Base-by-base conservation (phyloP, 2,888 invertebrate genomes). In the Oscheius myriophilus region DNA sequence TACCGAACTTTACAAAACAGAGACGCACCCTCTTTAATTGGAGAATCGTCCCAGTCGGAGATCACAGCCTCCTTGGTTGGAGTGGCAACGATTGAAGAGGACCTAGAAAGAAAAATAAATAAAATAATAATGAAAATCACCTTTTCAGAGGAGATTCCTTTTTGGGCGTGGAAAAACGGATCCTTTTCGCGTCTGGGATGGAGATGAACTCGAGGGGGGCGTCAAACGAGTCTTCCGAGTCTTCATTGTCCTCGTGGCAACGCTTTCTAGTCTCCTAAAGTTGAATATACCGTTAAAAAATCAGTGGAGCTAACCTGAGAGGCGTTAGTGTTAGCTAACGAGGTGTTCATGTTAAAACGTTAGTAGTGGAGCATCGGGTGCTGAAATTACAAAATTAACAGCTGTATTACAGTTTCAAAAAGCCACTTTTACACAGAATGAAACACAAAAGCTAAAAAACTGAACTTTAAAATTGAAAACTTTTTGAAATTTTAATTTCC, bases 151-250 rank as follows among this genome's bases (percentile, higher is more conserved):
- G 52, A n/a, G 45, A n/a, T n/a, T 43, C 43, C 26, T 45, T n/a
- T 18, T 46, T 61, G 33, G 49, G 39, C 12, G 49, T 46, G 16
- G 58, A 42, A 57, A 41, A 45, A 49, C 39, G 46, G n/a, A 39
- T 23, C 46, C 18, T 49, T 33, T 61, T 61, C 9, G 61, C 49
- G 9, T 57, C 57, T 18, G 21, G 26, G 12, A 16, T 14, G 16
- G 18, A 18, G 33, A 61, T 26, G 33, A 61, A 61, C 26, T 61
- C 61, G 46, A 61, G 39, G 14, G 61, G 61, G 16, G 61, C 61
- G 33, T 61, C 61, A 46, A 61, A 61, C 7, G 61, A 61, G 49
- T 61, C 61, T 12, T 61, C 49, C 11, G 61, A 61, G 11, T 58
- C 12, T 23, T n/a, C 33, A 39, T 26, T 46, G n/a, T 61, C 61